Conservation (phyloP, 2,797 vertebrate species). For the Eulemur mongoz region DNA sequence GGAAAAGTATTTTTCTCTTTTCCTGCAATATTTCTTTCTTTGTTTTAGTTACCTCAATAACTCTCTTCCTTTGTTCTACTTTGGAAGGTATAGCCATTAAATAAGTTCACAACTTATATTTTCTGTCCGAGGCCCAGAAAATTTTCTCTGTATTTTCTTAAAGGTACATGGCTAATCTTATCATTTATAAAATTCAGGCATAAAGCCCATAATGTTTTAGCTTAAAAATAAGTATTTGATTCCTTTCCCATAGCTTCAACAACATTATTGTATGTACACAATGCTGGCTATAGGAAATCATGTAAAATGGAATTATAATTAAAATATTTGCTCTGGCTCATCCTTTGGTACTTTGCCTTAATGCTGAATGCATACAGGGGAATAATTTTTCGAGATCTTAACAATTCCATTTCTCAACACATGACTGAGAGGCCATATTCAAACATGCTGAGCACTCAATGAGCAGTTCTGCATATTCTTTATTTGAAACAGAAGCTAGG, state of each 20-base stretch:
- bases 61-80: constrained; percentile 61
- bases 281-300: neutral
- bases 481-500: neutral
- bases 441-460: neutral
- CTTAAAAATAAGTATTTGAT: constrained; percentile 42
- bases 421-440: neutral
- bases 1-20: constrained; percentile 70
- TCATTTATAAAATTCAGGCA: constrained; percentile 49
- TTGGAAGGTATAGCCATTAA: constrained; percentile 55
- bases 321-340: neutral
- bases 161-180: constrained; percentile 47
- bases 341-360: neutral
- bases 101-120: constrained; percentile 51
- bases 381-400: neutral
- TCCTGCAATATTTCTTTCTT: constrained; percentile 68
- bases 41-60: constrained; percentile 73
- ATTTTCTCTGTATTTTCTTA: constrained; percentile 61
- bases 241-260: neutral
- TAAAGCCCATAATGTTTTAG: constrained; percentile 11
- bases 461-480: neutral
- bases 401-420: neutral
- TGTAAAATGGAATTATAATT: constrained; percentile 19
- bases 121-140: constrained; percentile 52
- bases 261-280: neutral
- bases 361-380: neutral